Base-by-base conservation (phyloP, 1,140 invertebrate species). In the Bombus sibiricus region DNA sequence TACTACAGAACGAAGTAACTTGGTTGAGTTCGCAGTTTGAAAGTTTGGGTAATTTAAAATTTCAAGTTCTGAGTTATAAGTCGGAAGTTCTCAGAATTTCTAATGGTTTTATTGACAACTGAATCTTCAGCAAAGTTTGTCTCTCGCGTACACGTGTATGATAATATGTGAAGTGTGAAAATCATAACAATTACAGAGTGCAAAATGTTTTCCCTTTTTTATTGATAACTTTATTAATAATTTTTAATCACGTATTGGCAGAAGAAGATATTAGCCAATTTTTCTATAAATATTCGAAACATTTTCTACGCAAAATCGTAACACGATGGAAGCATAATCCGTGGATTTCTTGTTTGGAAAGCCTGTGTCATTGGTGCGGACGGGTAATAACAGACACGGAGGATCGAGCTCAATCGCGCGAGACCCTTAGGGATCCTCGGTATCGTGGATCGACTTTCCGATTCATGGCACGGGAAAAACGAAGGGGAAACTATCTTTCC, bases 331-430 rank as follows among this genome's bases (percentile, higher is more conserved):
- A 6, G 32, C 9, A 53, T 79, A 47, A 84, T 59, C 53, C 75
- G 22, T 41, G 34, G 18, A 82, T 59, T 85, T 86, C 53, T 69
- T 34, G 53, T 75, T 77, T 43, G 71, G 37, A 39, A 43, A 90
- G 68, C 22, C 32, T 13, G 41, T 83, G 82, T 87, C 82, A 79
- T 69, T 71, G 66, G 64, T 64, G 41, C 53, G 68, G 57, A 66
- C 64, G 71, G 47, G 68, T 71, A 81, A 75, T 80, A 82, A 71
- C 69, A 87, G 71, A 86, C 79, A 68, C 81, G 28, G 32, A 85
- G 64, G 83, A 90, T 90, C 68, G 86, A 72, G 80, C 77, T 88
- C 80, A 90, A 88, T 90, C 89, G 89, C 81, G 89, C 80, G 80
- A 83, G 80, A 90, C 79, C 41, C 81, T 66, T 37, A 66, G 85